Base-by-base conservation (phyloP, 2,113 vertebrate species). In the Athene noctua region DNA sequence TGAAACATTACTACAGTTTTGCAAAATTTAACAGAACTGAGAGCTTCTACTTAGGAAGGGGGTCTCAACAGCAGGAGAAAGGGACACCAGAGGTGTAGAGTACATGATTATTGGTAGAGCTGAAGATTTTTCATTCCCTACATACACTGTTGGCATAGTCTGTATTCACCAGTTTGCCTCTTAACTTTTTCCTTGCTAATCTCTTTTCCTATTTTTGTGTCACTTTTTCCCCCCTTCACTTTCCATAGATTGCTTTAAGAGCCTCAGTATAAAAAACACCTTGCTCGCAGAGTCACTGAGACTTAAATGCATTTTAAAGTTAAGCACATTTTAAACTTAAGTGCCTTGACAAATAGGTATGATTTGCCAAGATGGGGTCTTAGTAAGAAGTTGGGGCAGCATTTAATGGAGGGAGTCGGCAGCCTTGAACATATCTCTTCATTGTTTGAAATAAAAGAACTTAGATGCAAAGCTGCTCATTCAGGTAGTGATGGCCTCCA, bases 381-480 rank as follows among this genome's bases (percentile, higher is more conserved):
- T 70, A 5, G 71, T 47, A 92, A 92, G 95, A 91, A 77, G 55
- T 19, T 71, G 89, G 90, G 78, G 38, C 66, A 62, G 93, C 51
- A 26, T 95, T 87, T 91, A 94, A 77, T 80, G 82, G 84, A 62
- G 79, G 80, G 51, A 86, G 92, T 92, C 54, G 67, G 87, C 78
- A 96, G 91, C 91, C 81, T 95, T 96, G 81, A 96, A 96, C 85
- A 6, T 97, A 52, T 90, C 57, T 94, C 84, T 96, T 88, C 91
- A 96, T 83, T 92, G 88, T 95, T 62, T 46, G 40, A 10, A 88
- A 90, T 86, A 80, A 90, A 78, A 66, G 94, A 67, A 61, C 81
- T 92, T 61, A 3, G 34, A 88, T 67, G 77, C 78, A 80, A 81
- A 90, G 70, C 73, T 72, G 57, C 91, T 93, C 91, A 95, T 92